phyloP scores from a whole-genome alignment of 1,140 invertebrate species.

The Pteromalus puparum region DNA sequence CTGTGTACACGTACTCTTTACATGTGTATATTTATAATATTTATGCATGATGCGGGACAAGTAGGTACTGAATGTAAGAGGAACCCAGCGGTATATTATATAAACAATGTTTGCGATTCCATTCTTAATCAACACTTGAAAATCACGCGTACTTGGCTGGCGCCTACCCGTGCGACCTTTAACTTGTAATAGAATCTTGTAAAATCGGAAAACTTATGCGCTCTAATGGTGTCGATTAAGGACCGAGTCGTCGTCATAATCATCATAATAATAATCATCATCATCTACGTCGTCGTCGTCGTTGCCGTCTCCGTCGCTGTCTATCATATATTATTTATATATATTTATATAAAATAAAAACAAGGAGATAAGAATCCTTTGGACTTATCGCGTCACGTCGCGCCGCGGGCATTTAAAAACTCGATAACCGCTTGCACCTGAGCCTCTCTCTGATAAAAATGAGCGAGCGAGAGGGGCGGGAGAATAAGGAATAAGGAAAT shows the following conservation, averaged over 20 bases:
- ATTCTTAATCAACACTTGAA: conserved; percentile 44
- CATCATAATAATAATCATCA: neutral
- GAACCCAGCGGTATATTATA: conserved; percentile 9
- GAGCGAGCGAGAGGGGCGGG: conserved; percentile 31
- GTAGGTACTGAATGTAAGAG: conserved; percentile 44
- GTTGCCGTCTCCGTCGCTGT: neutral
- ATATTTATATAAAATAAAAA: conserved; percentile 41
- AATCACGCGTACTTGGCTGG: conserved; percentile 23
- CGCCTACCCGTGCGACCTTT: conserved; percentile 3
- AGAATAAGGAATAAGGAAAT: neutral
- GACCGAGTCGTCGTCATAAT: conserved; percentile 16
- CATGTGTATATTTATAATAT: conserved; percentile 30
- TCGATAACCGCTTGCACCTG: conserved; percentile 36
- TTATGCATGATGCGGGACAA: conserved; percentile 34
- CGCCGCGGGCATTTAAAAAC: neutral
- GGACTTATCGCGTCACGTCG: neutral
- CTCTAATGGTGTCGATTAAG: conserved; percentile 19
- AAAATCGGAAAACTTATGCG: conserved; percentile 49
- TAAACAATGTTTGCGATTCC: conserved; percentile 31
- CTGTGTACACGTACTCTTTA: conserved; percentile 50
- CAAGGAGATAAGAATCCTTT: neutral
- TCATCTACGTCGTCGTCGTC: neutral
- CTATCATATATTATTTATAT: neutral
- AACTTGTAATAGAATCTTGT: conserved; percentile 50
- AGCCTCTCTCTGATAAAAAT: conserved; percentile 25